Evolutionary conservation across 2,888 invertebrate genomes (phyloP), one percentile per base, ranked within the genome.

Genomic region (Leptogaster cylindrica): DNA sequence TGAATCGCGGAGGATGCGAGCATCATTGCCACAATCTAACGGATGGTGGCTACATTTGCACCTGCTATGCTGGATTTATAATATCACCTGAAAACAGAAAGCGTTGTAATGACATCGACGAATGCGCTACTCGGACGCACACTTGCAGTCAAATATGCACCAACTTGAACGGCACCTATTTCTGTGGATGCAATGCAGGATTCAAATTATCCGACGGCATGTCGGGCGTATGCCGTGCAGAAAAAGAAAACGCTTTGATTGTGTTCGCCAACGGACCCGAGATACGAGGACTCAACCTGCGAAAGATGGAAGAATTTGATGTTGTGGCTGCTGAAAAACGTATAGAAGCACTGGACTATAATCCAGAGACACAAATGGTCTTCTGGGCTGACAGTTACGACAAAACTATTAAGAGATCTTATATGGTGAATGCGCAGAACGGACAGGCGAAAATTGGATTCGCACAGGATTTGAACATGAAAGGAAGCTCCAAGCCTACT

Each of bases 341-440:
- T 58, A 92, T 98, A 65, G 92, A 95, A 75, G 92, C 95, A 0
- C 83, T 99, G 58, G 98, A 97, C 79, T 93, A 92, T 75, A 92
- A 97, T 79, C 90, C 93, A 0, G 85, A 85, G 68, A 82, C 84
- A 18, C 91, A 94, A 77, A 92, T 95, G 77, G 83, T 98, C 66
- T 98, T 94, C 83, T 99, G 98, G 97, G 93, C 95, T 0, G 97
- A 98, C 78, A 91, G 92, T 71, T 91, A 92, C 75, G 91, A 93
- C 69, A 90, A 91, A 77, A 91, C 92, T 1, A 94, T 97, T 72
- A 94, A 94, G 78, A 86, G 97, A 0, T 95, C 96, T 0, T 93
- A 91, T 78, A 91, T 97, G 88, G 86, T 95, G 1, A 88, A 91
- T 73, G 93, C 92, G 0, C 82, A 86, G 23, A 48, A 88, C 69